phyloP scores from a whole-genome alignment of 2,888 invertebrate species.

The Polylopha cassiicola region DNA sequence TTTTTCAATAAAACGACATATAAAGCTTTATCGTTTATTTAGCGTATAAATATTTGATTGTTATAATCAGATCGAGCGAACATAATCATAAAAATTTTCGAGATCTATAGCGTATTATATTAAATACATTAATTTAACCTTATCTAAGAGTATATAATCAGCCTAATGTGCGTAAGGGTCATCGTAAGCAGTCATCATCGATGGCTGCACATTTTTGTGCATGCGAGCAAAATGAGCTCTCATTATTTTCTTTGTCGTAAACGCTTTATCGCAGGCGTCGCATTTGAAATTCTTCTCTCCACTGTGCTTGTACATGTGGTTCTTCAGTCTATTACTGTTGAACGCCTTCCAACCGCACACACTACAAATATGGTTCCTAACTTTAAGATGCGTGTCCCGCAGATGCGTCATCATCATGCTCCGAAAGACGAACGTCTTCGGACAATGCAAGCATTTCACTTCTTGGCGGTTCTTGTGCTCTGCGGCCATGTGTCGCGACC shows the following conservation, averaged over 20 bases:
- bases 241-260: constrained; percentile 67
- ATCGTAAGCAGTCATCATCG: constrained; percentile 40
- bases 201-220: constrained; percentile 45
- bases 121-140: background rate
- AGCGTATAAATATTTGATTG: background rate
- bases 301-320: constrained; percentile 69
- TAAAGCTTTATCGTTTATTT: background rate
- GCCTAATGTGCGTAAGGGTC: constrained; percentile 39
- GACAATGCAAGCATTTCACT: constrained; percentile 65
- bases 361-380: constrained; percentile 56
- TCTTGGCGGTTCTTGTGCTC: constrained; percentile 61
- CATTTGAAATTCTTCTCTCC: constrained; percentile 71
- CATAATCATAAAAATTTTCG: too few species aligned
- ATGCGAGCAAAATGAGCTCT: constrained; percentile 59
- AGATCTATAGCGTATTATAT: too few species aligned
- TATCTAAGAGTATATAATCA: background rate
- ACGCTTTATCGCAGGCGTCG: constrained; percentile 61
- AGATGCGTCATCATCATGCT: constrained; percentile 71
- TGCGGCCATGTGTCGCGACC: constrained; percentile 61
- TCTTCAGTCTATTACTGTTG: constrained; percentile 68
- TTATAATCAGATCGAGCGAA: too few species aligned
- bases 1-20: background rate
- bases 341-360: constrained; percentile 67
- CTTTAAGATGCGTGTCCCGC: constrained; percentile 60
- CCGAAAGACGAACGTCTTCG: constrained; percentile 63